These are phyloP conservation scores for Stegana nigrithorax DNA, from an alignment of 2,888 invertebrate genomes.

Conservation along the genomic window DNA sequence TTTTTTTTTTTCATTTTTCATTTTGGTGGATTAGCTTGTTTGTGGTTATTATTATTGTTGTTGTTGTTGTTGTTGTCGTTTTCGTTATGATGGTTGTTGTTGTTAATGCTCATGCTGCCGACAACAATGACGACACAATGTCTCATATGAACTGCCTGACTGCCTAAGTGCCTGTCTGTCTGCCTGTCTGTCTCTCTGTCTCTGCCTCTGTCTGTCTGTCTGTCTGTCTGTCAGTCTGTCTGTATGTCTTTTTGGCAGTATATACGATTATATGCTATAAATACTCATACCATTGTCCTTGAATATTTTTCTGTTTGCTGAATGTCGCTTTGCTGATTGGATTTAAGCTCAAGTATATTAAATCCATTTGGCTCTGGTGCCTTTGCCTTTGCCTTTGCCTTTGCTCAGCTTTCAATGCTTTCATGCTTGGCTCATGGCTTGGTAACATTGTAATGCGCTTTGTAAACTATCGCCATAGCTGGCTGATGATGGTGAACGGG, in stretches of 20 bases:
- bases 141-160: too few species aligned
- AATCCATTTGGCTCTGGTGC: conserved; percentile 6
- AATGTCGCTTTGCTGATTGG: conserved; percentile 16
- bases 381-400: too few species aligned
- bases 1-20: neutral
- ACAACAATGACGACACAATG: too few species aligned
- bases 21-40: too few species aligned
- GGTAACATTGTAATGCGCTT: conserved; percentile 2
- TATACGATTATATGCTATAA: neutral
- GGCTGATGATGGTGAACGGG: neutral
- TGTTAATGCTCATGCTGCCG: too few species aligned
- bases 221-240: neutral
- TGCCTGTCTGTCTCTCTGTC: conserved; percentile 3
- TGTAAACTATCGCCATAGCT: neutral
- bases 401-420: too few species aligned
- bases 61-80: too few species aligned
- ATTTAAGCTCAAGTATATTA: conserved; percentile 18
- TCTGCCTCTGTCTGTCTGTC: conserved; percentile 4
- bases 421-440: too few species aligned
- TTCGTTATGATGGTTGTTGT: conserved; percentile 33
- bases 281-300: conserved; percentile 32
- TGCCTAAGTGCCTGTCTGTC: conserved; percentile 36
- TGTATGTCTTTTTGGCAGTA: conserved; percentile 12
- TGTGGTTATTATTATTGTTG: neutral
- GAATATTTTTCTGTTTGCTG: neutral